phyloP scores from a whole-genome alignment of 2,888 invertebrate species.

The Pristionchus japonicus region DNA sequence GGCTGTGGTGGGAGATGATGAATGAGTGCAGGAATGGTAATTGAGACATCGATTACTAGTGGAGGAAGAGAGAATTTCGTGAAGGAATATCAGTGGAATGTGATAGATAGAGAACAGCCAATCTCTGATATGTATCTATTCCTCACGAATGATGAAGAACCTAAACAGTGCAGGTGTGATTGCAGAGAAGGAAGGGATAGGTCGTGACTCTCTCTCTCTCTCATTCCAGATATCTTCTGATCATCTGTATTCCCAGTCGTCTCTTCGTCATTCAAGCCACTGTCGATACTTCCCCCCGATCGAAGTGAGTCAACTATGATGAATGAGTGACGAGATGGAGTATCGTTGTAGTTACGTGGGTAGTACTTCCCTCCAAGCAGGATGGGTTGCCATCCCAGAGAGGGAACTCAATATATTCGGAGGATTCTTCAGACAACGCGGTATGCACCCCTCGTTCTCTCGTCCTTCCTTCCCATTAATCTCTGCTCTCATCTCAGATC shows the following conservation, averaged over 20 bases:
- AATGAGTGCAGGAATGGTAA: conserved; percentile 42
- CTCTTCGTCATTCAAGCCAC: conserved; percentile 31
- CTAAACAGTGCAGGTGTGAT: conserved; percentile 47
- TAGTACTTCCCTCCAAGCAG: conserved; percentile 48
- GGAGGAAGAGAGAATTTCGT: conserved; percentile 56
- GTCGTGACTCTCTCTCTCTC: neutral
- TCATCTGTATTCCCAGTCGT: conserved; percentile 30
- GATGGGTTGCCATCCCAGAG: conserved; percentile 53
- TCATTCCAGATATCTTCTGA: conserved; percentile 27
- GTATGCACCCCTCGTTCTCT: too few species aligned
- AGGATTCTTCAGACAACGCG: conserved; percentile 54
- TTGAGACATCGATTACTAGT: conserved; percentile 54
- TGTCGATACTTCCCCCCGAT: conserved; percentile 31
- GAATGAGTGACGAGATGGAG: neutral
- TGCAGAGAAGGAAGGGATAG: neutral
- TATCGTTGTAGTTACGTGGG: conserved; percentile 42
- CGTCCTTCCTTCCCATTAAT: too few species aligned
- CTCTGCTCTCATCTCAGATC: neutral
- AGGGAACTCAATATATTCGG: conserved; percentile 52
- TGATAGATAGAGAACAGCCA: conserved; percentile 48
- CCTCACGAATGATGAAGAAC: conserved; percentile 54
- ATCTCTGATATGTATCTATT: conserved; percentile 62
- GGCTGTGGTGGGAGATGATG: too few species aligned
- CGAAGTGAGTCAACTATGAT: neutral
- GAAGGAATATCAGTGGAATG: conserved; percentile 57